Percentiles rank a stretch among this genome's conserved stretches.
These are phyloP conservation scores for Gastrophryne carolinensis DNA, from an alignment of 2,797 vertebrate species.

Conservation along the genomic window DNA sequence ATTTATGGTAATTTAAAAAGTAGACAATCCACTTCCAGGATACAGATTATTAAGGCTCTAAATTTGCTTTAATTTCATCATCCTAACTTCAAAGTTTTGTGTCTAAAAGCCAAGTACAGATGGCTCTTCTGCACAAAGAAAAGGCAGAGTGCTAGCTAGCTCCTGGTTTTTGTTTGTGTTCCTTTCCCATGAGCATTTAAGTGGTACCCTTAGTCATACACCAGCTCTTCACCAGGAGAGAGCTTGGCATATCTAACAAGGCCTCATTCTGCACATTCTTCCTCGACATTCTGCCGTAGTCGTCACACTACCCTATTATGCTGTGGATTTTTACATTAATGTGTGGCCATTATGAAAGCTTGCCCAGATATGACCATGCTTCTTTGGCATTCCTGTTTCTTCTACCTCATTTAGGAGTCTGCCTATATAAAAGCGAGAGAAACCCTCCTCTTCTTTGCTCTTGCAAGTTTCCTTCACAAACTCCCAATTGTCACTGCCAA, in stretches of 20 bases:
- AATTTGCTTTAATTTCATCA: constrained; percentile 23
- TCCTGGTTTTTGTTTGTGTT: constrained; percentile 44
- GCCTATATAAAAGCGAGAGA: constrained; percentile 78
- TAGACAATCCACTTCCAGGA: neutral
- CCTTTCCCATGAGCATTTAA: constrained; percentile 53
- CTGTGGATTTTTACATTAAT: constrained; percentile 11
- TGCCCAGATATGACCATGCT: constrained; percentile 1
- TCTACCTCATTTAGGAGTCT: constrained; percentile 65
- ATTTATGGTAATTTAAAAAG: neutral
- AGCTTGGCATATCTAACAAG: constrained; percentile 12
- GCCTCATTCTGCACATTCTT: constrained; percentile 18
- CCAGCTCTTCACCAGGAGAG: constrained; percentile 44
- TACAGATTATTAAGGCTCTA: constrained; percentile 16
- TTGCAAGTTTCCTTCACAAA: constrained; percentile 57
- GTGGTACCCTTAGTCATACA: constrained; percentile 51
- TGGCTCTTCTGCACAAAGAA: neutral
- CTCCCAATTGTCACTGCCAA: constrained; percentile 90
- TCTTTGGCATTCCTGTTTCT: constrained; percentile 52
- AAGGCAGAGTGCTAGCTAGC: constrained; percentile 2
- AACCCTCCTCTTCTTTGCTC: constrained; percentile 67
- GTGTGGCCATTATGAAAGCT: constrained; percentile 8
- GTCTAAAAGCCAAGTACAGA: constrained; percentile 36
- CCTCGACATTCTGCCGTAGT: neutral
- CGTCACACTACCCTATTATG: neutral
- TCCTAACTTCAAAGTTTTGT: constrained; percentile 1